A percentile compares a stretch with the other conserved stretches of the same genome.
Evolutionary conservation across 1,140 invertebrate genomes (phyloP).

Genomic region (Micrasema longulum): DNA sequence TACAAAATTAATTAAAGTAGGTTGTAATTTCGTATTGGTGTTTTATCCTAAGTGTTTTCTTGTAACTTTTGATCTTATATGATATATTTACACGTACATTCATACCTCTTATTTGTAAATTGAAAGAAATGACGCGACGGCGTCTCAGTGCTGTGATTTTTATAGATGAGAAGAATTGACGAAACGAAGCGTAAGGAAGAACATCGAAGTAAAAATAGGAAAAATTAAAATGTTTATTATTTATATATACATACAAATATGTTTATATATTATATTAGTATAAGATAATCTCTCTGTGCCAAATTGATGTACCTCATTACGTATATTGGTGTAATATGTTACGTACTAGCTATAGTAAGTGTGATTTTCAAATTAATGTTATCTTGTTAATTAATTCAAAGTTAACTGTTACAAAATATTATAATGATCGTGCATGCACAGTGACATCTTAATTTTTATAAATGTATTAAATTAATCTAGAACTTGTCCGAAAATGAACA

Average conservation of each 20-base stretch:
- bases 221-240: conserved; percentile 54
- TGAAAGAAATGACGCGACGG: conserved; percentile 56
- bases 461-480: conserved; percentile 51
- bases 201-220: conserved; percentile 64
- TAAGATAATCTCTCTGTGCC: conserved; percentile 68
- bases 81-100: conserved; percentile 46
- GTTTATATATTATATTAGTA: conserved; percentile 54
- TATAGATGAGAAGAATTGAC: conserved; percentile 62
- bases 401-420: conserved; percentile 48
- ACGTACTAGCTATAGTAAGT: conserved; percentile 59
- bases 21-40: conserved; percentile 49
- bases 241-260: conserved; percentile 54
- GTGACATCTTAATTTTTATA: conserved; percentile 55
- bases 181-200: conserved; percentile 59
- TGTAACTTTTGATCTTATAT: conserved; percentile 45
- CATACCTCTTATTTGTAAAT: conserved; percentile 50
- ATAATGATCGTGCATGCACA: conserved; percentile 44
- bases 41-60: conserved; percentile 50
- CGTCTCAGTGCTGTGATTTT: conserved; percentile 60
- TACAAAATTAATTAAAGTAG: conserved; percentile 50
- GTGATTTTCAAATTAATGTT: conserved; percentile 53
- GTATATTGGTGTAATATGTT: conserved; percentile 67
- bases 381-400: conserved; percentile 54
- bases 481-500: neutral
- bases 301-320: conserved; percentile 70